Base-by-base conservation (phyloP, 2,113 vertebrate genomes). In the Boleophthalmus pectinirostris region DNA sequence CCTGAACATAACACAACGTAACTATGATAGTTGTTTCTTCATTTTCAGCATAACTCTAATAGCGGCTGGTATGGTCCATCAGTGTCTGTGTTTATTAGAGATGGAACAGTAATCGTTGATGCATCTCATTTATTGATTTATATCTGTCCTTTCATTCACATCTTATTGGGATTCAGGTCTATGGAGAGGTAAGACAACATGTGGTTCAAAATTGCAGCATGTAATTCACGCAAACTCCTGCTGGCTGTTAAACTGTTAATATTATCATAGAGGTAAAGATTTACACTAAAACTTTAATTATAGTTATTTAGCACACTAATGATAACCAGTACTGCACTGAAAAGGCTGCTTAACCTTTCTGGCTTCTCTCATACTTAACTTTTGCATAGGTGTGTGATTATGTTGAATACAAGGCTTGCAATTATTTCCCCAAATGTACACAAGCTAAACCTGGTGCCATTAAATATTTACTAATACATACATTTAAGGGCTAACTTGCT, bases 111-210 rank as follows among this genome's bases (percentile, higher is more conserved):
- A 47, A 67, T 21, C 2, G 15, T 9, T 76, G 69, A 38, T 77
- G 91, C 93, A 93, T 90, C 93, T 94, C 93, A 91, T 93, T 57
- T 93, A 92, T 92, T 93, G 80, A 92, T 95, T 94, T 95, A 92
- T 94, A 95, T 94, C 93, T 94, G 93, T 95, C 90, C 92, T 93
- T 94, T 93, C 92, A 93, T 95, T 94, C 92, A 94, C 83, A 81
- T 87, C 93, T 95, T 94, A 94, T 78, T 78, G 84, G 93, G 92
- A 89, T 95, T 71, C 96, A 98, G 95, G 95, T 97, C 94, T 85
- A 95, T 96, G 92, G 95, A 96, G 95, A 98, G 96, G 96, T 97
- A 98, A 98, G 96, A 91, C 74, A 15, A 58, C 90, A 90, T 90
- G 88, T 83, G 87, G 84, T 88, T 58, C 10, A 93, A 61, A 18